Base-by-base conservation (phyloP, 2,888 invertebrate species). In the Cordylochernes scorpioides region DNA sequence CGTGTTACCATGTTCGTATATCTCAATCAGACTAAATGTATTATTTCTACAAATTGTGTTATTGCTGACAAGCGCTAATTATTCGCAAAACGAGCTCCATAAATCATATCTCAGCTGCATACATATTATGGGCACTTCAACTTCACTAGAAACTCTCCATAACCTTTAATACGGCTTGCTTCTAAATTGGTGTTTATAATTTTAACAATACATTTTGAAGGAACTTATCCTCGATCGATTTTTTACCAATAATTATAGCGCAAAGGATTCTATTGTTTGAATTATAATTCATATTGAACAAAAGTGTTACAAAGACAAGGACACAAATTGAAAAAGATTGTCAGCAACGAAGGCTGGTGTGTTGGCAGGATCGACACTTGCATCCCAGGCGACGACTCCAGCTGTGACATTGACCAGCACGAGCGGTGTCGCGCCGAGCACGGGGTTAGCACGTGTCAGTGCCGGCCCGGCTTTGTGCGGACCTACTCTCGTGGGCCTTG, bases 341-440 rank as follows among this genome's bases (percentile, higher is more conserved):
- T 67, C 72, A 0, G 67, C 68, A 18, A 50, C 77, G 10, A 64
- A 64, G 52, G 71, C 70, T 69, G 44, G 15, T 13, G 19, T n/a
- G 40, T 44, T 13, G 44, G 39, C 47, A 49, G 82, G 42, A 84
- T 84, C 35, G 84, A 84, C 49, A 84, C 84, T 0, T 84, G 84
- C 45, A 82, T 84, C 14, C 82, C 84, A 1, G 84, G 82, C 1
- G 82, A 84, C 43, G 75, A 78, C 44, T 70, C 74, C 2, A 82
- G 82, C 0, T 84, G 84, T 43, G 80, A 82, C 46, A 65, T 67
- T 29, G 69, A 73, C 1, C 74, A 78, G 47, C 72, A 77, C 46
- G 84, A 84, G 49, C 68, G 68, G 30, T 84, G 84, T 47, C 65
- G 69, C 36, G 82, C 80, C 0, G 77, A 77, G 53, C 62, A 61